phyloP scores from a whole-genome alignment of 2,888 invertebrate species.

The Malachius bipustulatus region DNA sequence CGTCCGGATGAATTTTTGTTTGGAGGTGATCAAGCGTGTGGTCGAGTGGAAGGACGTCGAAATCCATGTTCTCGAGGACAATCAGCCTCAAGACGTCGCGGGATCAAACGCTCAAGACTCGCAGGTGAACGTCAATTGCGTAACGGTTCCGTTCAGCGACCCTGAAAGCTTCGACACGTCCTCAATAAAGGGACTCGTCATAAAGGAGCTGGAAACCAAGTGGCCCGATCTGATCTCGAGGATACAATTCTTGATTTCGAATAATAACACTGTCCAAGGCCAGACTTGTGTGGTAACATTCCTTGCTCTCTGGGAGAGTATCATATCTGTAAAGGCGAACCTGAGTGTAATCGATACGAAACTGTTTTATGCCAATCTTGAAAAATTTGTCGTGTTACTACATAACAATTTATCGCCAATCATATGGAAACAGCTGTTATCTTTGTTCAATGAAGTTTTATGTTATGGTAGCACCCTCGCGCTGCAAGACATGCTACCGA shows the following conservation, averaged over 20 bases:
- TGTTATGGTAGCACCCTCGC: conserved; percentile 87
- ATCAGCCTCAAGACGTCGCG: conserved; percentile 30
- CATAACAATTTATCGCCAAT: conserved; percentile 63
- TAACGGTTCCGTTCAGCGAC: conserved; percentile 55
- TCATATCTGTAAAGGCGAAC: conserved; percentile 83
- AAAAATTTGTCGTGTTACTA: conserved; percentile 61
- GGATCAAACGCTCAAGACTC: conserved; percentile 24
- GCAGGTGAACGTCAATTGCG: conserved; percentile 36
- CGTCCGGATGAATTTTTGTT: conserved; percentile 66
- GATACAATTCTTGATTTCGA: conserved; percentile 47
- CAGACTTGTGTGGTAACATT: conserved; percentile 70
- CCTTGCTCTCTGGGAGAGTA: conserved; percentile 77
- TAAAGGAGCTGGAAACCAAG: conserved; percentile 71
- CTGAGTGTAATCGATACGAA: conserved; percentile 80
- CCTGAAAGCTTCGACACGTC: conserved; percentile 78
- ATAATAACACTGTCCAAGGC: conserved; percentile 48
- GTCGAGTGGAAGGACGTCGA: conserved; percentile 81
- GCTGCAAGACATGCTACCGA: conserved; percentile 74
- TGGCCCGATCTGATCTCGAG: conserved; percentile 72
- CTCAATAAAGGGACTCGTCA: conserved; percentile 73
- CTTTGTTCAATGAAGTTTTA: conserved; percentile 78
- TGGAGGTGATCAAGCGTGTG: conserved; percentile 75
- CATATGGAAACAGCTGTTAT: conserved; percentile 74
- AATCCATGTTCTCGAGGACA: conserved; percentile 67
- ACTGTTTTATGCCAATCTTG: conserved; percentile 75